Evolutionary conservation across 1,140 invertebrate species (phyloP), one percentile per base, ranked within the genome.

Genomic region (Camponotus vicinus): DNA sequence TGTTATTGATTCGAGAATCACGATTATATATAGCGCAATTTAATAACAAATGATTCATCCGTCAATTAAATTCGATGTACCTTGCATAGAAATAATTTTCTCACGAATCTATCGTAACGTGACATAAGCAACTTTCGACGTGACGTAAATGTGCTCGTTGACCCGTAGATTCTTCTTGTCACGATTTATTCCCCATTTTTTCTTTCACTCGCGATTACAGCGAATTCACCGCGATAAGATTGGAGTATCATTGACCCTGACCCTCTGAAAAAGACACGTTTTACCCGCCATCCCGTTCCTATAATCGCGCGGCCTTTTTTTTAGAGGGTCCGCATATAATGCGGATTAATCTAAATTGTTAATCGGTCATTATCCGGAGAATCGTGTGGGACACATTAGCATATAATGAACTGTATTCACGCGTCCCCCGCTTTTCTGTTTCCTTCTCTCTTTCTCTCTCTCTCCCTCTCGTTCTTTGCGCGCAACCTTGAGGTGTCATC

Each of bases 171-270:
- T 49, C 42, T 21, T 83, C 73, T 37, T 63, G 57, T 27, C 11
- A 42, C 9, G 37, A 9, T 52, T 52, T 52, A 6, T 37, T 63
- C 18, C 27, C 2, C 21, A 15, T 34, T 42, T 73, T 49, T 40
- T 75, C 15, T 32, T 42, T 49, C n/a, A 27, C 37, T 57, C 37
- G 37, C 37, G 11, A 80, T 80, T 80, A 57, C 37, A n/a, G 45
- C 77, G 3, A 57, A 80, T 34, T 69, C 64, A 32, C 63, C 15
- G 64, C 64, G 78, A 80, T 80, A 80, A 80, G 78, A 80, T 80
- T 70, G n/a, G 32, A 78, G 66, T 59, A 80, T 80, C 64, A 59
- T 42, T 80, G 52, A 80, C 78, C 78, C 66, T 80, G 78, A 80
- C 66, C 78, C 78, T 80, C 78, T 80, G 52, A 70, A 70, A 57